A percentile compares a stretch with the other conserved stretches of the same genome.
Evolutionary conservation across 2,113 vertebrate species (phyloP).

Genomic region (Semicossyphus pulcher): DNA sequence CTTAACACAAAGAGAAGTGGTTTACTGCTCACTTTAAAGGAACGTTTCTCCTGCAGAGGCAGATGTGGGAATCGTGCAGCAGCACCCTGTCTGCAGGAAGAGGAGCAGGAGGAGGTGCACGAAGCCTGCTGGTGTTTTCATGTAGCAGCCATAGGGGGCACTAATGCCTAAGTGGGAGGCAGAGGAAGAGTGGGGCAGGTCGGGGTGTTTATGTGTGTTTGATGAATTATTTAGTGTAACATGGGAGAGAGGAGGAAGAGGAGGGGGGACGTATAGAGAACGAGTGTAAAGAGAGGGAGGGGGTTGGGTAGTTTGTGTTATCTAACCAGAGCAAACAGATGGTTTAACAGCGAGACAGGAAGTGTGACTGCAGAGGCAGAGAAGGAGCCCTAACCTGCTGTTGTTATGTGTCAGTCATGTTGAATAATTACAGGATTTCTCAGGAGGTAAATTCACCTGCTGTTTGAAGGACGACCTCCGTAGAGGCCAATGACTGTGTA

Average conservation of each 20-base stretch:
- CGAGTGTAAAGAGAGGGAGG: not conserved
- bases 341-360: slow-evolving; percentile 8
- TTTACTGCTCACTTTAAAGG: not conserved
- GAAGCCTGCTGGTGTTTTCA: not conserved
- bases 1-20: not conserved
- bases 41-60: too few species aligned
- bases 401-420: not conserved
- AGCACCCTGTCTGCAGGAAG: not conserved
- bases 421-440: not conserved
- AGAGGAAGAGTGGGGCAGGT: not conserved
- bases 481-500: too few species aligned
- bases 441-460: too few species aligned
- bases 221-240: not conserved
- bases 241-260: not conserved
- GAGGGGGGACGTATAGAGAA: too few species aligned
- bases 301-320: not conserved
- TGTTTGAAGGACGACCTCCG: too few species aligned
- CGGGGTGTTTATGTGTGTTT: not conserved
- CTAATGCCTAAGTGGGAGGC: not conserved
- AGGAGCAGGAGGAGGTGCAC: not conserved
- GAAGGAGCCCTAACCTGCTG: not conserved
- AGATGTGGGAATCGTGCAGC: not conserved
- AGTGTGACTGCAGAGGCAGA: not conserved
- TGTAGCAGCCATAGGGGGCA: slow-evolving; percentile 9
- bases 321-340: not conserved